phyloP scores from a whole-genome alignment of 2,888 invertebrate genomes.

The Ormyrus pomaceus region DNA sequence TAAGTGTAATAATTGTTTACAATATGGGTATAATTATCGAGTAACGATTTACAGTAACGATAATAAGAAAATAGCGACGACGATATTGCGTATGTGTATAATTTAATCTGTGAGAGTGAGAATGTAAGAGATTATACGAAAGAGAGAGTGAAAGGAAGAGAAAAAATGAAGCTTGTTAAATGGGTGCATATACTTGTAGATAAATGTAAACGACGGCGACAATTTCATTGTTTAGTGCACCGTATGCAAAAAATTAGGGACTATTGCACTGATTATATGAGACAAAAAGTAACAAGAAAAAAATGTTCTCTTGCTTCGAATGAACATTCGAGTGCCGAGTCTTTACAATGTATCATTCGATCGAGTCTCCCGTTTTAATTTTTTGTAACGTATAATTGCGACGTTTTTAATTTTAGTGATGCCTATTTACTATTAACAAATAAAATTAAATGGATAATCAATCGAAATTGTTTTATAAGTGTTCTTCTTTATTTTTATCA shows the following conservation, averaged over 20 bases:
- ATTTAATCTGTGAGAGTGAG: conserved; percentile 44
- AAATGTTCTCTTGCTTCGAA: conserved; percentile 50
- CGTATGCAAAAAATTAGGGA: conserved; percentile 55
- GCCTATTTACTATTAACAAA: conserved; percentile 52
- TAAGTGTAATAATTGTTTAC: conserved; percentile 71
- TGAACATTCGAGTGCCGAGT: conserved; percentile 53
- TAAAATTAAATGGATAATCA: conserved; percentile 48
- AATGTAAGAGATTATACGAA: not conserved
- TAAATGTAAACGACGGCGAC: conserved; percentile 56
- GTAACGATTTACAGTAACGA: conserved; percentile 55
- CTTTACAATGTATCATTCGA: conserved; percentile 53
- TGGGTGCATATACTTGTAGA: conserved; percentile 58
- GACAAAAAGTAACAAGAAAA: conserved; percentile 38
- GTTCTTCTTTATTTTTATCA: conserved; percentile 48
- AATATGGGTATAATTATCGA: conserved; percentile 59
- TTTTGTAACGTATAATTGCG: conserved; percentile 48
- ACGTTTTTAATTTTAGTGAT: conserved; percentile 52
- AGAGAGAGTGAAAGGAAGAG: conserved; percentile 17
- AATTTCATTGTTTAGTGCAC: conserved; percentile 56
- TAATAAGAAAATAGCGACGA: conserved; percentile 45
- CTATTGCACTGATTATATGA: conserved; percentile 52
- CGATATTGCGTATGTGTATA: conserved; percentile 53
- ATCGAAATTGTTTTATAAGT: conserved; percentile 48
- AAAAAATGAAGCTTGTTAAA: conserved; percentile 52
- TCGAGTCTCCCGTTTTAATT: conserved; percentile 38